Evolutionary conservation across 2,888 invertebrate species (phyloP), one percentile per base, ranked within the genome.

Genomic region (Urechis unicinctus): DNA sequence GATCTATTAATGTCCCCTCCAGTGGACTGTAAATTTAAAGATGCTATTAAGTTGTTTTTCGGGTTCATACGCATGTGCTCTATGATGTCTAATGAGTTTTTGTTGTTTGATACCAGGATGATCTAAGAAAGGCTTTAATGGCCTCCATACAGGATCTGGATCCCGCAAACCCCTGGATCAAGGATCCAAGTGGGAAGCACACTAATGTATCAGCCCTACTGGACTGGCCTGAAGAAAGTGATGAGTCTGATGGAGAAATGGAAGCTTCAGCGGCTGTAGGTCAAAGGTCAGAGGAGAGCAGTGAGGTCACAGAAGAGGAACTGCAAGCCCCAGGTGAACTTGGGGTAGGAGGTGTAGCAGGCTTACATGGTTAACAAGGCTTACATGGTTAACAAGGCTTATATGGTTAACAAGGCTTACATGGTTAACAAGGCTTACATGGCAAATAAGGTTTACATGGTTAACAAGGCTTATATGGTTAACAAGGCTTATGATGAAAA

Each of bases 141-240:
- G 75, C 75, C 3, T 74, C 75, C 2, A 70, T 75, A 53, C 72
- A 73, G 66, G 83, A 78, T 52, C 66, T 81, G 44, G 81, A 82
- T 62, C 80, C 81, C 2, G 75, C 78, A 44, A 80, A 81, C 63
- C 80, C 81, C 0, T 82, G 82, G 82, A 79, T 82, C 46, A 81
- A 81, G 60, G 82, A 82, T 67, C 75, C 78, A 3, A 75, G 79
- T 24, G 82, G 82, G 30, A 74, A 80, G 17, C 81, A 82, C 64
- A 79, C 80, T 44, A 82, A 82, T 63, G 74, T 82, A 22, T 75
- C 79, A 52, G 81, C 82, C 21, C 71, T 82, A 29, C 71, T 82
- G 17, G 84, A 85, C 67, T 85, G 85, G 85, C 84, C 84, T 1
- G 83, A 83, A 62, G 81, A 81, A 64, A 72, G 71, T 50, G 84